phyloP scores from a whole-genome alignment of 2,888 invertebrate species.

The Eilema caniola region DNA sequence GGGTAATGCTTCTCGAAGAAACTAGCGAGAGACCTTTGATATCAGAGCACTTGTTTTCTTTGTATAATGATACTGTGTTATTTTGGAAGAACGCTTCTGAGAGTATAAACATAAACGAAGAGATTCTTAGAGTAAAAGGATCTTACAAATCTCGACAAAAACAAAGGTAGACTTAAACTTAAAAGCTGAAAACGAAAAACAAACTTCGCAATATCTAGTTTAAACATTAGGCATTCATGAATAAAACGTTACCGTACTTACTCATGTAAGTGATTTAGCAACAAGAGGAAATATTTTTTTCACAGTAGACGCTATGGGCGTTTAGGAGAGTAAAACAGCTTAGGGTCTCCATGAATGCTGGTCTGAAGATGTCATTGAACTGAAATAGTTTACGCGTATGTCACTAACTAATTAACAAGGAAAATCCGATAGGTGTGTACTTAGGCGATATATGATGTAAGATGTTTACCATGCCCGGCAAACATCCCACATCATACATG shows the following conservation, averaged over 20 bases:
- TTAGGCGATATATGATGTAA: no score
- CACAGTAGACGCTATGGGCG: neutral
- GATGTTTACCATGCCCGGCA: no score
- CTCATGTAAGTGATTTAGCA: neutral
- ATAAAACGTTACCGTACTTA: neutral
- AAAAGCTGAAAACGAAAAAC: neutral
- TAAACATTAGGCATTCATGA: neutral
- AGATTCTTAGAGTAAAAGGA: neutral
- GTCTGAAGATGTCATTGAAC: neutral
- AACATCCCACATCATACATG: no score
- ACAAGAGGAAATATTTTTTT: neutral
- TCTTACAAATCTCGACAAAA: neutral
- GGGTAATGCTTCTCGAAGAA: conserved; percentile 17
- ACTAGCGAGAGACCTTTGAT: conserved; percentile 10
- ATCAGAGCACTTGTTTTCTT: neutral
- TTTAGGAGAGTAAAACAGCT: neutral
- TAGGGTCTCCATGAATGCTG: neutral
- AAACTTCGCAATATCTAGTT: neutral
- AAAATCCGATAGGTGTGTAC: no score
- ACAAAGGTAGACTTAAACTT: neutral
- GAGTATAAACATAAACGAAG: neutral
- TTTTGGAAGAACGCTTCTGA: neutral
- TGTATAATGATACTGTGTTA: conserved; percentile 4
- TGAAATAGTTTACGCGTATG: neutral
- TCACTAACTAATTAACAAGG: neutral